Conservation (phyloP, 2,113 vertebrate species). For the Balaeniceps rex region DNA sequence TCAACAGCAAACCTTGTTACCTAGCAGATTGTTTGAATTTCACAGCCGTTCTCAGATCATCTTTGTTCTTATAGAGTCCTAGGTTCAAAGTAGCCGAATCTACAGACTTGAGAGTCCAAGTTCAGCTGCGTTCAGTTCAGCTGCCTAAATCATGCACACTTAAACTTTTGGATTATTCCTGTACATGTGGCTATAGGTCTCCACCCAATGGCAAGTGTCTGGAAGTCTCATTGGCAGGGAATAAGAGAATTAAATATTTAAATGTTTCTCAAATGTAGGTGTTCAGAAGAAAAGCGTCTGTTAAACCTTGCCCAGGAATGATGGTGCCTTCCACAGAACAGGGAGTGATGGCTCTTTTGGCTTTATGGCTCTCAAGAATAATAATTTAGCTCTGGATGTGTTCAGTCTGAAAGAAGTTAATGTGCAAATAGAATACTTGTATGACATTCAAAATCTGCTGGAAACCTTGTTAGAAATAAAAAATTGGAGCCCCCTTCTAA, state of each 20-base stretch:
- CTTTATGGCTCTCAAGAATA: not conserved
- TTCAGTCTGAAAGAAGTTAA: constrained; percentile 51
- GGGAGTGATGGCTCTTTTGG: not conserved
- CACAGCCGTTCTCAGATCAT: not conserved
- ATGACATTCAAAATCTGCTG: constrained; percentile 67
- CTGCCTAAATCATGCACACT: not conserved
- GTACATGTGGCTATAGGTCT: not conserved
- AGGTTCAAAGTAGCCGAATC: not conserved
- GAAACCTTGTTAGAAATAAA: constrained; percentile 71
- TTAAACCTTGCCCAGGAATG: not conserved
- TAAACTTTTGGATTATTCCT: not conserved
- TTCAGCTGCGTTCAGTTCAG: not conserved
- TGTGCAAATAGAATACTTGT: constrained; percentile 65
- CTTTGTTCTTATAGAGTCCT: not conserved
- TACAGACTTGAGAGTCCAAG: not conserved
- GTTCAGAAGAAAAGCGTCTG: not conserved
- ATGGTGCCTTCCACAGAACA: not conserved
- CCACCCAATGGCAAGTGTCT: not conserved
- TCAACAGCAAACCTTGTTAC: not conserved
- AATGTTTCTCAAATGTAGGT: not conserved
- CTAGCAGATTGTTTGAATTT: not conserved
- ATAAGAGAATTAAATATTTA: not conserved
- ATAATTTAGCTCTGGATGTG: constrained; percentile 36
- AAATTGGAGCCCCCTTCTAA: constrained; percentile 61
- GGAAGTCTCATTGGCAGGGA: not conserved